Conservation (phyloP, 35 echinoderm and acorn worm species). For the Heliocidaris erythrogramma region DNA sequence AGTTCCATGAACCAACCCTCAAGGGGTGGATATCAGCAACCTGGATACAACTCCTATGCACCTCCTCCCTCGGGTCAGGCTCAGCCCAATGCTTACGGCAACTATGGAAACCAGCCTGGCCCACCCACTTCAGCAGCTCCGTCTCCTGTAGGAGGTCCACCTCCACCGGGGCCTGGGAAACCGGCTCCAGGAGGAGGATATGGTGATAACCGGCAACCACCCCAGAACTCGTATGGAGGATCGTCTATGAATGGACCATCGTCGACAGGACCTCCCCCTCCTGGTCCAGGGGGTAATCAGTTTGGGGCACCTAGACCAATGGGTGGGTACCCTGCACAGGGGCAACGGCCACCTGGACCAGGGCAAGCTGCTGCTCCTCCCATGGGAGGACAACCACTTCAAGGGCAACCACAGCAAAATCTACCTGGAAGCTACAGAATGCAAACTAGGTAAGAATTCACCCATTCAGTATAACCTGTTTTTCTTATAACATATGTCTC, state of each 20-base stretch:
- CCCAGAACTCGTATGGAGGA: slow-evolving; percentile 30
- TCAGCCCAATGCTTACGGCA: slow-evolving; percentile 1
- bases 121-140: background rate
- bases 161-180: slow-evolving; percentile 28
- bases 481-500: background rate
- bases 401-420: slow-evolving; percentile 25
- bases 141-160: background rate
- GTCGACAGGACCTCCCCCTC: background rate
- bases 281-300: background rate
- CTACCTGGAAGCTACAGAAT: slow-evolving; percentile 14
- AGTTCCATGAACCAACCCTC: slow-evolving; percentile 46
- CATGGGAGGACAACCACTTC: slow-evolving; percentile 54
- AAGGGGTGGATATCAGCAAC: slow-evolving; percentile 16
- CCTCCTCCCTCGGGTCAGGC: background rate
- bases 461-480: background rate
- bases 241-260: slow-evolving; percentile 65
- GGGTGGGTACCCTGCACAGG: slow-evolving; percentile 32
- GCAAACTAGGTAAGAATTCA: slow-evolving; percentile 57
- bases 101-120: background rate
- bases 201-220: slow-evolving; percentile 46
- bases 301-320: slow-evolving; percentile 47
- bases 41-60: slow-evolving; percentile 7
- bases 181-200: slow-evolving; percentile 32
- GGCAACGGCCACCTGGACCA: background rate
- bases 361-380: background rate